Evolutionary conservation across 2,888 invertebrate species (phyloP), one percentile per base, ranked within the genome.

Genomic region (Drosophila borborema): DNA sequence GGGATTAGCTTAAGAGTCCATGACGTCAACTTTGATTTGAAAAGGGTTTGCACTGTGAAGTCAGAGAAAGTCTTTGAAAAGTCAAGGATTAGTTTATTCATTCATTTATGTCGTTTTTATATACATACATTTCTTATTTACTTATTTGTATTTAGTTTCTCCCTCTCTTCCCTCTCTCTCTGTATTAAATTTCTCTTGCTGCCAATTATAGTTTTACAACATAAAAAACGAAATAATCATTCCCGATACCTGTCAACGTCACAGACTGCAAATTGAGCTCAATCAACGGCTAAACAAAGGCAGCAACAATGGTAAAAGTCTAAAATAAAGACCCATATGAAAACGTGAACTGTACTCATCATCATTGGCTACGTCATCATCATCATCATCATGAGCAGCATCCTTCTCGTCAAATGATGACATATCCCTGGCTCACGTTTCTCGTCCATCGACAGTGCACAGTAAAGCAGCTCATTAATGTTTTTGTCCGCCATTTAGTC

Each of bases 391-490:
- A 45, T 59, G 54, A 28, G 36, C 31, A 8, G 10, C 38, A 3
- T 31, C 36, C n/a, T 34, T 38, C 20, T 61, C 70, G 49, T 68
- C 64, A 64, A 66, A 80, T 69, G 76, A 76, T 81, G 81, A 67
- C 82, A 86, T 72, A 76, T 80, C 46, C 64, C 54, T 43, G 16
- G 43, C 43, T 48, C 45, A 45, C 72, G 77, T 66, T 77, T 45
- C 58, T 43, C 20, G 38, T 38, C 41, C 62, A 56, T 16, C 48
- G 34, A 28, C 48, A 16, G 41, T 40, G 72, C 12, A 46, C 46
- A 46, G 49, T 28, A 31, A 18, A 48, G 69, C 58, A 75, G 88
- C 88, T 84, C 88, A 84, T 82, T 82, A 87, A 73, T 85, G 85
- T 65, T 74, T 56, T 77, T 73, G 67, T 78, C 67, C 64, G 67